These are phyloP conservation scores for Drusus annulatus DNA, from an alignment of 1,140 invertebrate genomes.

Conservation along the genomic window DNA sequence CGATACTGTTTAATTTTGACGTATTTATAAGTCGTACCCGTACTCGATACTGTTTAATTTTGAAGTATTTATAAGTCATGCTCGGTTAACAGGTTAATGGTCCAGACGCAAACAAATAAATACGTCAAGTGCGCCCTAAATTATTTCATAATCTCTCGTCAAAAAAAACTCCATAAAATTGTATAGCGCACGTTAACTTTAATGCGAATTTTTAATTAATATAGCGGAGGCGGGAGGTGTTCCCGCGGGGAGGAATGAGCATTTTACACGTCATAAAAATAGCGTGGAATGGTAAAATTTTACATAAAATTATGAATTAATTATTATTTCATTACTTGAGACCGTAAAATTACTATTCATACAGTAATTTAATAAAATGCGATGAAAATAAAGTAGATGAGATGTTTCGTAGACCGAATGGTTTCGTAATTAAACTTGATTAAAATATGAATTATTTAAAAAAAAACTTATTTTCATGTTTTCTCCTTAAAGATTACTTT, in stretches of 20 bases:
- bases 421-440: too few species aligned
- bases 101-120: neutral
- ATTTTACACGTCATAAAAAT: slow-evolving; percentile 25
- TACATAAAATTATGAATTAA: neutral
- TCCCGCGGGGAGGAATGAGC: neutral
- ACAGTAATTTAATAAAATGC: neutral
- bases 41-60: too few species aligned
- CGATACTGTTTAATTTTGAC: too few species aligned
- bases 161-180: slow-evolving; percentile 9
- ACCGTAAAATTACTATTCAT: neutral
- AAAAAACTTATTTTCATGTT: too few species aligned
- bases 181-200: slow-evolving; percentile 1
- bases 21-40: too few species aligned
- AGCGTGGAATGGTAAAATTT: neutral
- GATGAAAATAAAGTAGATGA: neutral
- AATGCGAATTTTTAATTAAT: neutral
- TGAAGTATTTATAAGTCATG: too few species aligned
- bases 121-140: neutral
- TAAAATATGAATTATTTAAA: too few species aligned
- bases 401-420: too few species aligned
- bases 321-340: slow-evolving; percentile 17
- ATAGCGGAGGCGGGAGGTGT: neutral
- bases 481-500: too few species aligned
- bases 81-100: too few species aligned
- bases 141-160: slow-evolving; percentile 19